Conservation (phyloP, 2,888 invertebrate genomes). For the Stenichneumon culpator region DNA sequence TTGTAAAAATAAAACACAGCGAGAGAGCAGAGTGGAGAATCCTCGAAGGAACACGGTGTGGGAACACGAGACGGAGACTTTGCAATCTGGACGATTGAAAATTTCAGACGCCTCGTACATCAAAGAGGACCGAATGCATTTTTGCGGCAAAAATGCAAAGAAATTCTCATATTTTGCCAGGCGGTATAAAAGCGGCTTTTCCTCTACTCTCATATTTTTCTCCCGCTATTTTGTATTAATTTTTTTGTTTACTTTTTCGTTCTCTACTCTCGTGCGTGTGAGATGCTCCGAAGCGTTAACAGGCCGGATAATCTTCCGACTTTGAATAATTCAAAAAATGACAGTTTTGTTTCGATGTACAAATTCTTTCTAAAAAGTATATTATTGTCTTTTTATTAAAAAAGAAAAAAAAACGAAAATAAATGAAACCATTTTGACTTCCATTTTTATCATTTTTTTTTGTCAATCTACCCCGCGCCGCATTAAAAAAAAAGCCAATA, state of each 20-base stretch:
- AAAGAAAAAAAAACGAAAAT: no score
- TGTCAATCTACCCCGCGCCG: background rate
- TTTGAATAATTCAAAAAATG: no score
- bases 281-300: background rate
- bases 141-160: constrained; percentile 2
- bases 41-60: background rate
- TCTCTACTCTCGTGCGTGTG: background rate
- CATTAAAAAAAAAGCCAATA: background rate
- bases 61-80: constrained; percentile 1
- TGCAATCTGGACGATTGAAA: constrained; percentile 26
- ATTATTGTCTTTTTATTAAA: no score
- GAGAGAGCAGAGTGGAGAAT: background rate
- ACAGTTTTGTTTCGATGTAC: no score
- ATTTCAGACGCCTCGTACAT: constrained; percentile 34
- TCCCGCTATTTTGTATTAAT: background rate
- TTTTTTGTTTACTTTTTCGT: background rate
- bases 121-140: constrained; percentile 27
- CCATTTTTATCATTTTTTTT: background rate
- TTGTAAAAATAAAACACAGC: background rate
- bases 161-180: background rate
- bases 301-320: no score
- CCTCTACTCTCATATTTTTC: background rate
- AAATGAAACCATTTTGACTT: no score
- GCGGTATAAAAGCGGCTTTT: background rate
- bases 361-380: no score